Base-by-base conservation (phyloP, 2,113 vertebrate genomes). In the Empidonax alnorum region DNA sequence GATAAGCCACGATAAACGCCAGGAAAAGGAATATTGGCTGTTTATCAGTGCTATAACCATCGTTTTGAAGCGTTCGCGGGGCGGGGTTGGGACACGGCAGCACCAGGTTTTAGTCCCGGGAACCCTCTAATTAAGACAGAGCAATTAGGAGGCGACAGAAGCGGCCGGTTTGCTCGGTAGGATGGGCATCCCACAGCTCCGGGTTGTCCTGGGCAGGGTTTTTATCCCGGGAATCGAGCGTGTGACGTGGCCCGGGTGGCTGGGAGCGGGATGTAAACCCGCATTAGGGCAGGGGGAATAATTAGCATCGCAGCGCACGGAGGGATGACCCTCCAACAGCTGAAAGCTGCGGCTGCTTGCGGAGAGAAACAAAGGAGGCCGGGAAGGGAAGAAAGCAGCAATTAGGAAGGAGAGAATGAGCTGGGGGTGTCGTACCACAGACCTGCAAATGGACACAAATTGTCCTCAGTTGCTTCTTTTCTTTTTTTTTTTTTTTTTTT, bases 341-440 rank as follows among this genome's bases (percentile, higher is more conserved):
- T 82, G 89, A 94, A 89, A 90, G 87, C 92, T 82, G 28, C 1
- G 87, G 62, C 94, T 90, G 90, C 96, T 96, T 89, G 93, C 80
- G 78, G 96, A 84, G 96, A 96, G 88, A 96, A 86, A 96, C 93
- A 96, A 97, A 96, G 71, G 90, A 89, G 78, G 16, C 75, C 0
- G 1, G 71, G 55, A 58, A 55, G 83, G 69, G 93, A 96, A 96
- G 92, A 95, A 93, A 96, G 96, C 65, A 79, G 92, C 90, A 96
- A 96, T 95, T 96, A 94, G 94, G 82, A 89, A 81, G 44, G 76
- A 86, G 72, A 94, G 93, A 94, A 96, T 89, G 83, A 87, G 76
- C 73, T 7, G 82, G 27, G 27, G 65, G 47, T 94, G 90, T 93
- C 71, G 85, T 92, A 65, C 66, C 39, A 75, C 76, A 77, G 94